These are phyloP conservation scores for Bradypodion ventrale DNA, from an alignment of 2,797 vertebrate species.

Conservation along the genomic window DNA sequence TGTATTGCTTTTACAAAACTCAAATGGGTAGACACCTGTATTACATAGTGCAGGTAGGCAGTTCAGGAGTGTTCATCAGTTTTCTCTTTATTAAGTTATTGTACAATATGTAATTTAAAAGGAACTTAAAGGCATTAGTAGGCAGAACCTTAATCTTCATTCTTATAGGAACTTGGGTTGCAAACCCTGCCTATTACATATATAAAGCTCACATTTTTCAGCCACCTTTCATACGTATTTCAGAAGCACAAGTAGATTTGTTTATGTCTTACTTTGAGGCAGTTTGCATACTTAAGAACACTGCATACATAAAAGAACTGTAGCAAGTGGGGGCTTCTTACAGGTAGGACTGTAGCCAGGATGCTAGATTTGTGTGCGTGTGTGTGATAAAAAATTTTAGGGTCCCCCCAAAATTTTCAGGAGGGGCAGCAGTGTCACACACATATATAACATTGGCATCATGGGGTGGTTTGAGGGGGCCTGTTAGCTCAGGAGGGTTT, in stretches of 20 bases:
- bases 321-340: not conserved
- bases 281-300: too few species aligned
- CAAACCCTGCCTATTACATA: too few species aligned
- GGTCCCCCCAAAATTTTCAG: too few species aligned
- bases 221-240: not conserved
- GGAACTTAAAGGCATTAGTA: not conserved
- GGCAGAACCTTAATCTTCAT: not conserved
- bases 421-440: too few species aligned
- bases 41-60: not conserved
- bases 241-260: not conserved
- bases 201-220: not conserved
- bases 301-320: not conserved
- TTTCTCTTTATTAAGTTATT: not conserved
- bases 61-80: not conserved
- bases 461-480: too few species aligned
- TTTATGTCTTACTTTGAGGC: not conserved
- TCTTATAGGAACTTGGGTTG: not conserved
- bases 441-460: too few species aligned
- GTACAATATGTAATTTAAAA: not conserved
- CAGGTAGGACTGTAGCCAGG: too few species aligned
- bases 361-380: too few species aligned
- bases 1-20: too few species aligned
- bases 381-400: too few species aligned
- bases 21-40: not conserved
- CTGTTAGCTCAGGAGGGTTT: too few species aligned